phyloP scores from a whole-genome alignment of 2,113 vertebrate genomes.

The Hystrix cristata region DNA sequence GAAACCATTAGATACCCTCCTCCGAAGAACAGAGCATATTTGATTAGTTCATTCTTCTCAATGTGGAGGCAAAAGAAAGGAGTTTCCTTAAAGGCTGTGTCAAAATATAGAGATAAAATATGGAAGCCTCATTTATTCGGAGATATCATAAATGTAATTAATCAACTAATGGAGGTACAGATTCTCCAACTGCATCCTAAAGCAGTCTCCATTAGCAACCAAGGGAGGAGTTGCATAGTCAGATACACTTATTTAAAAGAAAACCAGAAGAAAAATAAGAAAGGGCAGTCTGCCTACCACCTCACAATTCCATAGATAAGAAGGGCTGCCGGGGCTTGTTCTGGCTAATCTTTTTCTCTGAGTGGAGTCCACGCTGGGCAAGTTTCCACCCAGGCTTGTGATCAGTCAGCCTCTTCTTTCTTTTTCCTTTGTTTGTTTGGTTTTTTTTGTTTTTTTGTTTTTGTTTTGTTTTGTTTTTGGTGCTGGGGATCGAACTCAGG shows the following conservation, averaged over 20 bases:
- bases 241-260: constrained; percentile 17
- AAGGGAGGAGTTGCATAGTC: not conserved
- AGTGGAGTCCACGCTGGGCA: not conserved
- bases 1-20: constrained; percentile 29
- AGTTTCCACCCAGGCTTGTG: not conserved
- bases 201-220: not conserved
- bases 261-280: constrained; percentile 24
- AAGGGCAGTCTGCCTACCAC: not conserved
- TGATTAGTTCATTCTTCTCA: constrained; percentile 36
- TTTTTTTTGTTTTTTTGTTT: no score
- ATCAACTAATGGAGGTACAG: not conserved
- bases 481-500: no score
- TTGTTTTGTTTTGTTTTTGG: no score
- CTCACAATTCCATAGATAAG: not conserved
- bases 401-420: not conserved
- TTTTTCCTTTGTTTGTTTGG: no score
- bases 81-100: not conserved
- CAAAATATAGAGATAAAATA: constrained; percentile 11
- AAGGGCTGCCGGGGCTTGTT: not conserved
- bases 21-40: not conserved
- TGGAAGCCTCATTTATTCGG: constrained; percentile 4
- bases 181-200: not conserved
- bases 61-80: not conserved
- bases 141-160: not conserved
- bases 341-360: not conserved